phyloP scores from a whole-genome alignment of 2,888 invertebrate species.

The Synergus umbraculus region DNA sequence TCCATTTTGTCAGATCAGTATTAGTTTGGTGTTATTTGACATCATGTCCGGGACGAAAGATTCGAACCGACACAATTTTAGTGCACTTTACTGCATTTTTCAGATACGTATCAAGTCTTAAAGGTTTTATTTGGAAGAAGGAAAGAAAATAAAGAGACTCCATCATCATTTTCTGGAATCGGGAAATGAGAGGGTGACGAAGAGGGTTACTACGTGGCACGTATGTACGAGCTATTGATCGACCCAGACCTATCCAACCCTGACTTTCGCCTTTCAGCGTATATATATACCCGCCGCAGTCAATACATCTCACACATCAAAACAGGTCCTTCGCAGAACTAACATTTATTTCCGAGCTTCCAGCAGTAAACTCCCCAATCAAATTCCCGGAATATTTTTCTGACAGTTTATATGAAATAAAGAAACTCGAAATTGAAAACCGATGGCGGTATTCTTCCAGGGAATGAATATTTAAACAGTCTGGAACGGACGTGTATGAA shows the following conservation, averaged over 20 bases:
- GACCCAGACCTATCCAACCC: conserved; percentile 48
- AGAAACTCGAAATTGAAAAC: too few species aligned
- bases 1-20: background rate
- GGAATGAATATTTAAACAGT: background rate
- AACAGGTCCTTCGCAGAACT: conserved; percentile 9
- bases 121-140: too few species aligned
- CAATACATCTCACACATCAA: background rate
- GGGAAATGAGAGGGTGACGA: conserved; percentile 1
- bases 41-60: too few species aligned
- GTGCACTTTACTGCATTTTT: too few species aligned
- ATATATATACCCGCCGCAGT: background rate
- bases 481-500: background rate
- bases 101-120: too few species aligned
- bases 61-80: too few species aligned
- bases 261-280: conserved; percentile 26
- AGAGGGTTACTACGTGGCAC: conserved; percentile 34
- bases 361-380: background rate
- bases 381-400: background rate
- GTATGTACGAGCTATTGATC: conserved; percentile 44
- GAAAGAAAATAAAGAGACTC: too few species aligned
- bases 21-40: background rate
- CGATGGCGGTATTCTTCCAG: background rate
- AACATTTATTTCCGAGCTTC: background rate
- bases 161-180: too few species aligned
- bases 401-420: too few species aligned